Evolutionary conservation across 2,888 invertebrate genomes (phyloP).

Genomic region (Seira sanloemensis): DNA sequence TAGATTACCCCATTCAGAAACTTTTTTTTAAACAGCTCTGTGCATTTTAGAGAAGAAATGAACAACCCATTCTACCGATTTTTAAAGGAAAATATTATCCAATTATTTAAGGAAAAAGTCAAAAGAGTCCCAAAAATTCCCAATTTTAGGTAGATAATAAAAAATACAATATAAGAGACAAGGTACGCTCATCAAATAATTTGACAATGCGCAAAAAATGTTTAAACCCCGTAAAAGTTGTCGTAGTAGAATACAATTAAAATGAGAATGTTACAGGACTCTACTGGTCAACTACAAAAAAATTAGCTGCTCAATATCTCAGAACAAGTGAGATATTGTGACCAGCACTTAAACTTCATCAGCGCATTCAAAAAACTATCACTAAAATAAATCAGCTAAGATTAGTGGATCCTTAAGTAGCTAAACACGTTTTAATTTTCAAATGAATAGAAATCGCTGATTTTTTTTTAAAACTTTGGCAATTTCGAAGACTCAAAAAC

Average conservation of each 20-base stretch:
- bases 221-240: slow-evolving; percentile 5
- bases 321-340: slow-evolving; percentile 28
- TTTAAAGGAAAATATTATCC: not conserved
- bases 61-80: slow-evolving; percentile 1
- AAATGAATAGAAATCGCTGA: slow-evolving; percentile 61
- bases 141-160: slow-evolving; percentile 1
- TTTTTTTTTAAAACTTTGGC: slow-evolving; percentile 50
- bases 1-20: slow-evolving; percentile 1
- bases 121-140: not conserved
- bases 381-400: slow-evolving; percentile 32
- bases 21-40: slow-evolving; percentile 1
- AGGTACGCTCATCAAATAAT: not conserved
- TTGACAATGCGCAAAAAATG: not conserved
- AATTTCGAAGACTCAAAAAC: slow-evolving; percentile 66
- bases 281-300: slow-evolving; percentile 39
- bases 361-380: slow-evolving; percentile 22
- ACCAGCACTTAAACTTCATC: slow-evolving; percentile 54
- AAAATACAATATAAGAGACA: not conserved
- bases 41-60: not conserved
- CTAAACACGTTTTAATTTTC: slow-evolving; percentile 28
- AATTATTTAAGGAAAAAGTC: not conserved
- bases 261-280: slow-evolving; percentile 63
- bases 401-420: slow-evolving; percentile 17
- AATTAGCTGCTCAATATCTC: not conserved
- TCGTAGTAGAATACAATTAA: slow-evolving; percentile 27